Evolutionary conservation across 2,888 invertebrate species (phyloP).

Genomic region (Brenthis daphne): DNA sequence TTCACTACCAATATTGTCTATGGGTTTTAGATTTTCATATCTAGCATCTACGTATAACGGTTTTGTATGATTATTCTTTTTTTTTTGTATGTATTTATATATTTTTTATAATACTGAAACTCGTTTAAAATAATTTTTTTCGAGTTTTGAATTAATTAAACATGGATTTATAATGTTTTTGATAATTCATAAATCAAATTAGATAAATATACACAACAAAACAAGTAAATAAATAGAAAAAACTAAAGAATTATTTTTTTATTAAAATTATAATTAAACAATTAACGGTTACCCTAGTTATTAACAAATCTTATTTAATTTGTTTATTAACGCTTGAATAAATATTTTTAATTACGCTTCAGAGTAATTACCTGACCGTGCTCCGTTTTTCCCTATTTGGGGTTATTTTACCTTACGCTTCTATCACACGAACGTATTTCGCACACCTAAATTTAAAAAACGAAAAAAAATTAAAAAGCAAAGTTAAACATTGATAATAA

Average conservation of each 20-base stretch:
- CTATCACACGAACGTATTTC: constrained; percentile 16
- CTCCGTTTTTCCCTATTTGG: constrained; percentile 29
- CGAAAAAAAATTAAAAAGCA: no score
- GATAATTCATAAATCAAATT: no score
- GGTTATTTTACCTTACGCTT: constrained; percentile 18
- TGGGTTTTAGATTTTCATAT: background rate
- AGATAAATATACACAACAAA: no score
- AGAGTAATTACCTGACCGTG: constrained; percentile 34
- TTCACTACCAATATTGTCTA: background rate
- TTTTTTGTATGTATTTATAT: no score
- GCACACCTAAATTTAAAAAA: background rate
- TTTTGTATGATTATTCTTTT: no score
- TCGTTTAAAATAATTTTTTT: no score
- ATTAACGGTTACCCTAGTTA: constrained; percentile 21
- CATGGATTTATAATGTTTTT: no score
- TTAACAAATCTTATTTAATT: constrained; percentile 27
- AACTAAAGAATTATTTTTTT: no score
- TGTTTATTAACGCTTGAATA: constrained; percentile 53
- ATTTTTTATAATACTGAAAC: no score
- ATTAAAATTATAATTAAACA: background rate
- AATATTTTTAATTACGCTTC: constrained; percentile 54
- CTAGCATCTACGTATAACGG: background rate
- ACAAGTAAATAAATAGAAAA: no score
- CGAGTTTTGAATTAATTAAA: no score
- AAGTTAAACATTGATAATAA: no score